Base-by-base conservation (phyloP, 2,797 vertebrate genomes). In the Acestrorhynchus altus region DNA sequence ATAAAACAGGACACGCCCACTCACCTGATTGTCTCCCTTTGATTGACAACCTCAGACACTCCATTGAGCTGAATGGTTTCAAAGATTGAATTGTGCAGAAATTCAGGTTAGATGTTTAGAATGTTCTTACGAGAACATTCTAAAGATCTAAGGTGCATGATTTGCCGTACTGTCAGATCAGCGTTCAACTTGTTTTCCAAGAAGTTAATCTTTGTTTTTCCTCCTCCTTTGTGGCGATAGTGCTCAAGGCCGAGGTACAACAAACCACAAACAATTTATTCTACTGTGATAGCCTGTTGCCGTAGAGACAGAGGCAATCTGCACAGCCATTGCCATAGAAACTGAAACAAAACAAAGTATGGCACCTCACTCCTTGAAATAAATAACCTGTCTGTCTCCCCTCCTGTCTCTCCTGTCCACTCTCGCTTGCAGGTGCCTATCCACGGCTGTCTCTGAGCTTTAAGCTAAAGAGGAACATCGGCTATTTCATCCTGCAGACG, bases 401-500 rank as follows among this genome's bases (percentile, higher is more conserved):
- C 4, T 47, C 61, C 26, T 59, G n/a, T 20, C 4, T 40, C 60
- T 49, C 40, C 72, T 59, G 16, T 1, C 69, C 26, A 18, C 47
- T 52, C n/a, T 60, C 44, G 39, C 77, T 72, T 72, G 76, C 88
- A 99, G 98, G 98, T 94, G 96, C 97, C 90, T 99, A 99, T 88
- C 98, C 98, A 87, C 96, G 98, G 88, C 94, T 99, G 78, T 99
- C 98, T 47, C 89, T 99, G 90, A 99, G 98, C 90, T 99, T 99
- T 88, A 98, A 96, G 84, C 90, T 99, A 90, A 99, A 98, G 90
- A 94, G 98, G 85, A 99, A 99, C 90, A 99, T 99, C 16, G 97
- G 98, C 44, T 99, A 99, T 90, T 99, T 99, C 92, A 99, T 99
- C 89, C 95, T 99, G 82, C 98, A 99, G 93, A 99, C 98, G 0